Percentiles rank a stretch among this genome's conserved stretches.
phyloP scores from a whole-genome alignment of 2,888 invertebrate genomes.

The Sussaba pulchella region DNA sequence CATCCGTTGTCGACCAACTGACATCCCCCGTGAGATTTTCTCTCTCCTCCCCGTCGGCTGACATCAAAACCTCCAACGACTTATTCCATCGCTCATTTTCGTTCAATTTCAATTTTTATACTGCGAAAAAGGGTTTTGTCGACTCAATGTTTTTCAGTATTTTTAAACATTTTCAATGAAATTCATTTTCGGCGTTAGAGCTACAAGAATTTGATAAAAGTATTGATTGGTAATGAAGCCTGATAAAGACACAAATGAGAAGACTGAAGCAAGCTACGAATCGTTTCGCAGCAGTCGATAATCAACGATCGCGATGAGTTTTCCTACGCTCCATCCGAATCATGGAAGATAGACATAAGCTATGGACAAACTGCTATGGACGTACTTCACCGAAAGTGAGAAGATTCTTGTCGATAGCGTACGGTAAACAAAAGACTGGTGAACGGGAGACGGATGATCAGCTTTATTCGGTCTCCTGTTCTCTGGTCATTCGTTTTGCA shows the following conservation, averaged over 20 bases:
- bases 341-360: too few relatives aligned
- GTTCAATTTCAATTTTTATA: slow-evolving; percentile 21
- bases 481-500: too few relatives aligned
- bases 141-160: slow-evolving; percentile 2
- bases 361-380: too few relatives aligned
- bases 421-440: too few relatives aligned
- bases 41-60: slow-evolving; percentile 69
- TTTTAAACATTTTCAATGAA: background rate
- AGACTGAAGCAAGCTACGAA: slow-evolving; percentile 34
- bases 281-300: slow-evolving; percentile 8
- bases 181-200: background rate
- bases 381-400: too few relatives aligned
- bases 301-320: background rate
- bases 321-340: too few relatives aligned
- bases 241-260: background rate
- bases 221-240: too few relatives aligned
- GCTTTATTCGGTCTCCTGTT: too few relatives aligned
- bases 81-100: slow-evolving; percentile 53
- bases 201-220: slow-evolving; percentile 1
- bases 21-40: slow-evolving; percentile 46
- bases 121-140: slow-evolving; percentile 2
- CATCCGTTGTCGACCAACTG: slow-evolving; percentile 60
- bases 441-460: too few relatives aligned
- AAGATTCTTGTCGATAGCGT: too few relatives aligned
- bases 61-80: slow-evolving; percentile 75